Conservation (phyloP, 2,113 vertebrate genomes). For the Tringa solitaria region DNA sequence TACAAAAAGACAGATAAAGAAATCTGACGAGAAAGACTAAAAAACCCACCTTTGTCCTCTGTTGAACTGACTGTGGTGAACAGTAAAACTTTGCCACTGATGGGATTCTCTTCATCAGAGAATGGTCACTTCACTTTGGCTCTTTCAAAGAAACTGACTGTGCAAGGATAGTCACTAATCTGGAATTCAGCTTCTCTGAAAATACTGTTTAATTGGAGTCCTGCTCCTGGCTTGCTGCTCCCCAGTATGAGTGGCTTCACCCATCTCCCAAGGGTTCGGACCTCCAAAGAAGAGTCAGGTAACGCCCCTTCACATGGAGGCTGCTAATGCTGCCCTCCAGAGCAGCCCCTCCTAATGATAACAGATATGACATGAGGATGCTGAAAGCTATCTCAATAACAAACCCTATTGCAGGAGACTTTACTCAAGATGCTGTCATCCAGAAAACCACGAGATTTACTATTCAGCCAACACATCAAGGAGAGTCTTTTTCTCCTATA, state of each 20-base stretch:
- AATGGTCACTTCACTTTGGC: background rate
- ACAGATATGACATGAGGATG: rapidly evolving
- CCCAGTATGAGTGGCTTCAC: background rate
- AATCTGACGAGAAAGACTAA: background rate
- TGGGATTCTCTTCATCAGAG: background rate
- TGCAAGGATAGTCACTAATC: background rate
- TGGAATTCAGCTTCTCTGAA: background rate
- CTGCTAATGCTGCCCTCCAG: background rate
- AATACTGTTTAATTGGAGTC: background rate
- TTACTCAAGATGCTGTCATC: background rate
- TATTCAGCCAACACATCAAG: background rate
- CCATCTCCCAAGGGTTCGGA: background rate
- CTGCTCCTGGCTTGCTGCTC: background rate
- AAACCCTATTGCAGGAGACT: background rate
- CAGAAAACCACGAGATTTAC: background rate
- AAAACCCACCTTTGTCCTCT: background rate
- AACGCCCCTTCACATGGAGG: rapidly evolving
- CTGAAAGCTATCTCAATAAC: background rate
- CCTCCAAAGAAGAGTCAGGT: background rate
- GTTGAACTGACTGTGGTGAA: background rate
- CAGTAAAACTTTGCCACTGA: background rate
- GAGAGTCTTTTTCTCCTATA: background rate
- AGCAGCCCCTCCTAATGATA: background rate
- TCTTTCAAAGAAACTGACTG: background rate
- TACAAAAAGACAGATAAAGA: background rate